Percentiles rank a stretch among this genome's conserved stretches.
Conservation (phyloP, 2,888 invertebrate genomes). For the Drosophila infuscata region DNA sequence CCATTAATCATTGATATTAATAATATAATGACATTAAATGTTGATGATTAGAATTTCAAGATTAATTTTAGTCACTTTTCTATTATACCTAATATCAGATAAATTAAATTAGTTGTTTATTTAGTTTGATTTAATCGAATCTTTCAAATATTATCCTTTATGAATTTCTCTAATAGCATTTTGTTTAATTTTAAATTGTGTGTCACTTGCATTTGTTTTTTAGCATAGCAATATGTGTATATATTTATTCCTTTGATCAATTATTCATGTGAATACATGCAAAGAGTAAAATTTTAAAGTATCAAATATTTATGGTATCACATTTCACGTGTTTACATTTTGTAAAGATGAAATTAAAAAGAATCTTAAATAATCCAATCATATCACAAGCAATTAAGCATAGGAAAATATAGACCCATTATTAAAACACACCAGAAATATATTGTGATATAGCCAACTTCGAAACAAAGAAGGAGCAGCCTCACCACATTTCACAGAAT, state of each 20-base stretch:
- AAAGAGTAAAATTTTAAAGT: no score
- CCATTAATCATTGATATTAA: background rate
- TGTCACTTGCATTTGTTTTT: background rate
- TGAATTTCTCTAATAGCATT: background rate
- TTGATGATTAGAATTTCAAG: background rate
- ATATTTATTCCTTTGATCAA: background rate
- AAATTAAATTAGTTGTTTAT: background rate
- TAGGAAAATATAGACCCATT: background rate
- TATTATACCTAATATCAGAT: background rate
- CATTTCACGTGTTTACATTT: no score
- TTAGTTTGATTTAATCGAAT: background rate
- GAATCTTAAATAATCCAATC: background rate
- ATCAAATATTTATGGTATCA: background rate
- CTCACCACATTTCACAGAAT: background rate
- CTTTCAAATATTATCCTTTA: background rate
- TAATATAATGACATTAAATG: background rate
- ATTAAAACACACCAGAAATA: background rate
- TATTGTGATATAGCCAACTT: background rate
- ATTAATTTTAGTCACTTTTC: background rate
- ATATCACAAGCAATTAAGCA: background rate
- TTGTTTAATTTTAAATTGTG: background rate
- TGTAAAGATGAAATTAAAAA: background rate
- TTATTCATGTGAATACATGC: background rate
- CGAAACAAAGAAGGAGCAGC: background rate
- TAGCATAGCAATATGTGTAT: no score